Evolutionary conservation across 2,888 invertebrate genomes (phyloP).

Genomic region (Euspilapteryx auroguttella): DNA sequence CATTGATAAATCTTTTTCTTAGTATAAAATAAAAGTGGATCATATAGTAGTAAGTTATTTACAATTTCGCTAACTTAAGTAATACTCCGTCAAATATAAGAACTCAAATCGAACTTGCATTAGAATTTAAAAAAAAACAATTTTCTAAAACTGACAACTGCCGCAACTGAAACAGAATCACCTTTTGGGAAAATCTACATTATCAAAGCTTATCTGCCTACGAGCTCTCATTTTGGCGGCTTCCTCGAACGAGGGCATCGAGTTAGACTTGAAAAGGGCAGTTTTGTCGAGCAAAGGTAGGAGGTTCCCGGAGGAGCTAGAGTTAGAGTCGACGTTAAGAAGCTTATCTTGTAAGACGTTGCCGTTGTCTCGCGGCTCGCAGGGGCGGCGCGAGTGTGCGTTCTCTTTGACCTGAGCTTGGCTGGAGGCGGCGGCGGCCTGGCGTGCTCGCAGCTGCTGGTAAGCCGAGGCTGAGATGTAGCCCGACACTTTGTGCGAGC

Average conservation of each 20-base stretch:
- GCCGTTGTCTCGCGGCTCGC: conserved; percentile 25
- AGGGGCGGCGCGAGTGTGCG: conserved; percentile 22
- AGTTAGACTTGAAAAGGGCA: conserved; percentile 35
- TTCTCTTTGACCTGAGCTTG: conserved; percentile 44
- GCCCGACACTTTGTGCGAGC: conserved; percentile 37
- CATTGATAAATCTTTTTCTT: no score
- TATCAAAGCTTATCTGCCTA: conserved; percentile 65
- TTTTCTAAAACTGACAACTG: no score
- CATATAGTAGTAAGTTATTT: no score
- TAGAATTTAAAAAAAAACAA: no score
- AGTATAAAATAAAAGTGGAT: no score
- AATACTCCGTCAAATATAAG: no score
- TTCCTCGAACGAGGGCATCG: conserved; percentile 48
- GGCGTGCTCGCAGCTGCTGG: conserved; percentile 27
- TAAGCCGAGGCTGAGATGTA: conserved; percentile 50
- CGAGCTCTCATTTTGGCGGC: conserved; percentile 54
- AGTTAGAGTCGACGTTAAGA: conserved; percentile 32
- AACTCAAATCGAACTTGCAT: no score
- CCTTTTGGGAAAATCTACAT: conserved; percentile 46
- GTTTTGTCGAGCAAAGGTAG: conserved; percentile 28
- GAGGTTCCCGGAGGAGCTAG: conserved; percentile 34
- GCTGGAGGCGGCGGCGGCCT: conserved; percentile 17
- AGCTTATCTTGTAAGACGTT: conserved; percentile 51
- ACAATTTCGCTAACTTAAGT: no score
- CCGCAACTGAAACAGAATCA: no score